Evolutionary conservation across 2,113 vertebrate species (phyloP), one percentile per base, ranked within the genome.

Genomic region (Harpagus bidentatus): DNA sequence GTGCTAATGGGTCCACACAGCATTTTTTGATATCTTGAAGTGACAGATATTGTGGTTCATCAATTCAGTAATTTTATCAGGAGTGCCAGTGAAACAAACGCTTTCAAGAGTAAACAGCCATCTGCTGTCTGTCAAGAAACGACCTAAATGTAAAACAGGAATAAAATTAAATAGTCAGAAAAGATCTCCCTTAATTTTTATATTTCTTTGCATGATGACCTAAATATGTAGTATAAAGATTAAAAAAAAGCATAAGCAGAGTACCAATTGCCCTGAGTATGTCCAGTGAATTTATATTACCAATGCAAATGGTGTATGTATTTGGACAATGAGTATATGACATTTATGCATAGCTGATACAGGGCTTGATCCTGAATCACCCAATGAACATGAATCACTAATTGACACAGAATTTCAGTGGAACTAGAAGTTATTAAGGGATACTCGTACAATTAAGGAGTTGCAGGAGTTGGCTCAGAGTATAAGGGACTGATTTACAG

Each of bases 41-140:
- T 13, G 62, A 62, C 86, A 86, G 77, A 70, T 48, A 76, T 45
- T 42, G 48, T 74, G 55, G 32, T 16, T 80, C 92, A 58, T 63
- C 79, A 82, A 82, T 50, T 58, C 74, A 43, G 56, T 56, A 28
- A 38, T 76, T 78, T 31, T 34, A 70, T 48, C 82, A 63, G 65
- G 38, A 72, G 14, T 15, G 47, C 38, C 61, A 52, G 50, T 38
- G 89, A 88, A 82, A 80, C 53, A 77, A 95, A 76, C 5, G 31
- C 86, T 93, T 76, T 66, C 78, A 47, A 47, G 82, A 78, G 86
- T 32, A 69, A 88, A n/a, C 74, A 90, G 53, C 36, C 78, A 80
- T 38, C 82, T 90, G 74, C 93, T 88, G n/a, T 19, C 86, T 79
- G 65, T 58, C 92, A 88, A 58, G 62, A 59, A 89, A 70, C 5